phyloP scores from a whole-genome alignment of 2,888 invertebrate genomes.

The Drosophila ezoana region DNA sequence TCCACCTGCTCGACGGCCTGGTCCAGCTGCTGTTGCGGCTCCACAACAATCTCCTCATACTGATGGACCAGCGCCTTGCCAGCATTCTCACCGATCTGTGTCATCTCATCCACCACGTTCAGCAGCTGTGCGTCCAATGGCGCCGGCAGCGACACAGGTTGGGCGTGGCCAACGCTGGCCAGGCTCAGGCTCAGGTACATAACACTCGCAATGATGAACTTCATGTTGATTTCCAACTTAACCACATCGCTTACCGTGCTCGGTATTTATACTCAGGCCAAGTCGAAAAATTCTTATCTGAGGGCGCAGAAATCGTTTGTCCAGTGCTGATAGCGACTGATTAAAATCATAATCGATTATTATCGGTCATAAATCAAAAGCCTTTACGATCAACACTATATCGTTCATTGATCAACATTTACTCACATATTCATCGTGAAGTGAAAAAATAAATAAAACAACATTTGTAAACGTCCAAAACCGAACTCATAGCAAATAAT shows the following conservation, averaged over 20 bases:
- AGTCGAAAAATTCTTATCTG: constrained; percentile 28
- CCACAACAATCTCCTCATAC: constrained; percentile 64
- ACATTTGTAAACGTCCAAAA: too few species aligned
- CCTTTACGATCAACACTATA: constrained; percentile 20
- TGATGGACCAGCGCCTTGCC: constrained; percentile 60
- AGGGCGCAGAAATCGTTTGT: too few species aligned
- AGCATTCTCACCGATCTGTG: constrained; percentile 54
- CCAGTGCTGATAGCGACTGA: constrained; percentile 18
- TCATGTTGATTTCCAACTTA: constrained; percentile 53
- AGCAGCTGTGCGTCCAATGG: constrained; percentile 52
- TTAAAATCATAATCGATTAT: constrained; percentile 2
- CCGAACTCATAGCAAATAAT: too few species aligned
- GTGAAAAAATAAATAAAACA: too few species aligned
- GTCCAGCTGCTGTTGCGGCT: constrained; percentile 71
- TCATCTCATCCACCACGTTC: constrained; percentile 51
- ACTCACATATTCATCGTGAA: constrained; percentile 4
- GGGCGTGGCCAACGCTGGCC: constrained; percentile 45
- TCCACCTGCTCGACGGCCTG: constrained; percentile 63
- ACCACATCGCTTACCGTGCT: background rate
- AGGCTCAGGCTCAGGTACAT: constrained; percentile 42
- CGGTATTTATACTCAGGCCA: constrained; percentile 50
- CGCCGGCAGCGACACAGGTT: constrained; percentile 42
- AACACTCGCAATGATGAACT: constrained; percentile 30
- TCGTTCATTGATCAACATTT: constrained; percentile 1
- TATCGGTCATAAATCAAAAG: constrained; percentile 41